These are phyloP conservation scores for Nansenia antarctica DNA, from an alignment of 2,113 vertebrate species.

Conservation along the genomic window DNA sequence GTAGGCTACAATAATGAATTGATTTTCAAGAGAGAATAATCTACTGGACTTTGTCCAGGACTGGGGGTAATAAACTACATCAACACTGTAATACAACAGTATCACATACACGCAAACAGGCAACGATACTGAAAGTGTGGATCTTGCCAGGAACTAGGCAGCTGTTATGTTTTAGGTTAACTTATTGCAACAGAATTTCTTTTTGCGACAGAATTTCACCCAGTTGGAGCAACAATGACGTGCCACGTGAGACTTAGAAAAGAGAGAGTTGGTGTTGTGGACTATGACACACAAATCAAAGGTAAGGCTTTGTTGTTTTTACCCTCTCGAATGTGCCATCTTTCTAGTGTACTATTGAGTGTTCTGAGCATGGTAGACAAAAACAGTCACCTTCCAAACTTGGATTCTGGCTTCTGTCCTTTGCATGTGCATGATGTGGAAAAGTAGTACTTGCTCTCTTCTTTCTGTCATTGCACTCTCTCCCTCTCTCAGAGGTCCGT, in stretches of 20 bases:
- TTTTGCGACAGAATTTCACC: conserved; percentile 58
- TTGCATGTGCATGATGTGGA: neutral
- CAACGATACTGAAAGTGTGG: neutral
- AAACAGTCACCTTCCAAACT: neutral
- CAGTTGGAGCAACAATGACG: conserved; percentile 62
- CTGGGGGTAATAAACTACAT: neutral
- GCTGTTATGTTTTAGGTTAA: neutral
- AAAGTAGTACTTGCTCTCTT: neutral
- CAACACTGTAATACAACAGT: no score
- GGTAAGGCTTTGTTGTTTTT: conserved; percentile 41
- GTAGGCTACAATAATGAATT: neutral
- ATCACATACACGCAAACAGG: neutral
- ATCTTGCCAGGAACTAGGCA: neutral
- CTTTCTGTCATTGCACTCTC: neutral
- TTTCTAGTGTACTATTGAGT: no score
- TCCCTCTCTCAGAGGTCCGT: conserved; percentile 76
- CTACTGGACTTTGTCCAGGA: neutral
- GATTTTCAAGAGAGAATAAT: neutral
- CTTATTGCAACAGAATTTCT: neutral
- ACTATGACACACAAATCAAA: conserved; percentile 78
- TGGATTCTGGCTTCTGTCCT: neutral
- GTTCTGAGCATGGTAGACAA: no score
- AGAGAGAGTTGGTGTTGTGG: conserved; percentile 55
- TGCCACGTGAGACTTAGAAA: conserved; percentile 70
- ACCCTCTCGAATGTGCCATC: neutral